A percentile compares a stretch with the other conserved stretches of the same genome.
phyloP scores from a whole-genome alignment of 2,888 invertebrate genomes.

The Lepidonotus clava region DNA sequence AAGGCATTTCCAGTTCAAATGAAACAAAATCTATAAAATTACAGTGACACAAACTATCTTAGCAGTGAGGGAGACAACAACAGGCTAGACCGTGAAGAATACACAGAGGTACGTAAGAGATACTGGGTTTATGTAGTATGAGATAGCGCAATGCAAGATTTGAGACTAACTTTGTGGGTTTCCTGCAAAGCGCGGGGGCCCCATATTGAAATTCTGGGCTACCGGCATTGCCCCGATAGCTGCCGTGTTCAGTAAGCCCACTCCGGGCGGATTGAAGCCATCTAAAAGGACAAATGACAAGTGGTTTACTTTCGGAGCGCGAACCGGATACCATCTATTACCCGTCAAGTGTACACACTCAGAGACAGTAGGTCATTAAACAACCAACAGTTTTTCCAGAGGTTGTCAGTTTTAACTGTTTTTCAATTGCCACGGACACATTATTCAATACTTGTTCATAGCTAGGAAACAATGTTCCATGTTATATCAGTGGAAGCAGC shows the following conservation, averaged over 20 bases:
- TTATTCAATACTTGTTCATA: too few species aligned
- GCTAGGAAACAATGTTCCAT: too few species aligned
- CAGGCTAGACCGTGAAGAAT: constrained; percentile 29
- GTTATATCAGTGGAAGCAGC: too few species aligned
- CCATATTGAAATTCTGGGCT: constrained; percentile 46
- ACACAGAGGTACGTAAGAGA: neutral
- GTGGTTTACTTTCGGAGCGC: constrained; percentile 20
- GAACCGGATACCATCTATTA: too few species aligned
- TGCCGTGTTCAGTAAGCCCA: constrained; percentile 36
- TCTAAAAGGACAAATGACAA: constrained; percentile 50
- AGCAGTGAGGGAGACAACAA: constrained; percentile 16
- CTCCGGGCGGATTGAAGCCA: constrained; percentile 47
- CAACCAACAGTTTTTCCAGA: too few species aligned
- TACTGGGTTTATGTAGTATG: constrained; percentile 36
- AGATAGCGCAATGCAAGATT: constrained; percentile 43
- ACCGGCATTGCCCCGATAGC: constrained; percentile 22
- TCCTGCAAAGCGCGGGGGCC: constrained; percentile 51
- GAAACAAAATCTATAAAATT: neutral
- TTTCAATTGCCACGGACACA: too few species aligned
- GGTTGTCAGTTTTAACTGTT: too few species aligned
- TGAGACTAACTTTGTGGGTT: constrained; percentile 56
- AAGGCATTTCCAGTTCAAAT: constrained; percentile 6
- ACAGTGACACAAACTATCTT: constrained; percentile 19
- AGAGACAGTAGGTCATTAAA: too few species aligned
- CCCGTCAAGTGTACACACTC: too few species aligned